phyloP scores from a whole-genome alignment of 2,113 vertebrate species.

The Campylorhamphus procurvoides region DNA sequence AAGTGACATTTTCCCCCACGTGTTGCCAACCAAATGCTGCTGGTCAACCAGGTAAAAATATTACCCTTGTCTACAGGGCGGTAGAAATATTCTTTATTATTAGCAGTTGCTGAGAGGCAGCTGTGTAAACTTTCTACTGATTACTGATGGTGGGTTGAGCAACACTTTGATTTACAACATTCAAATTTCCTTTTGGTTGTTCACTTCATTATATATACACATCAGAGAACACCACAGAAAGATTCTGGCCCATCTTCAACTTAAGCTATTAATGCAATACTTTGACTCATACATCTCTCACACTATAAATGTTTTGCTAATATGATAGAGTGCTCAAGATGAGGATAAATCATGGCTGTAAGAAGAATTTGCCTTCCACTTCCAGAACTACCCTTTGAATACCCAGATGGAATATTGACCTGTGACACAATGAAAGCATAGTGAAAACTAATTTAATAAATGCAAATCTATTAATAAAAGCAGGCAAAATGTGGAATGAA shows the following conservation, averaged over 20 bases:
- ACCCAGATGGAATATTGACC: neutral
- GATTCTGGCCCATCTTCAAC: neutral
- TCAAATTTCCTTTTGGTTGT: neutral
- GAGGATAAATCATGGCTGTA: neutral
- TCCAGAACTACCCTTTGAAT: neutral
- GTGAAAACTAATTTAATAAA: neutral
- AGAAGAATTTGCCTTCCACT: neutral
- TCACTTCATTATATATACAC: neutral
- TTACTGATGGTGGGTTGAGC: neutral
- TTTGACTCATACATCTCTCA: neutral
- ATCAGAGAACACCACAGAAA: slow-evolving; percentile 3
- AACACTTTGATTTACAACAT: slow-evolving; percentile 28
- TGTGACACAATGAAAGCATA: neutral
- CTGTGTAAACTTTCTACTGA: slow-evolving; percentile 15
- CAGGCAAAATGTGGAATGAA: neutral
- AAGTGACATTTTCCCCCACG: neutral
- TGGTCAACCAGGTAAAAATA: neutral
- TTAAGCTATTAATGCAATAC: slow-evolving; percentile 27
- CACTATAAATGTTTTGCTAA: slow-evolving; percentile 59
- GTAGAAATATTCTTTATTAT: neutral
- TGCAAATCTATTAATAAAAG: neutral
- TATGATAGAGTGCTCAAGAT: neutral
- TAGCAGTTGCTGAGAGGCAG: neutral
- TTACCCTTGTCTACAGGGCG: neutral
- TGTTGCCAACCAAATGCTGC: neutral